Percentiles rank a stretch among this genome's conserved stretches.
phyloP scores from a whole-genome alignment of 2,888 invertebrate species.

The Leucoma salicis region DNA sequence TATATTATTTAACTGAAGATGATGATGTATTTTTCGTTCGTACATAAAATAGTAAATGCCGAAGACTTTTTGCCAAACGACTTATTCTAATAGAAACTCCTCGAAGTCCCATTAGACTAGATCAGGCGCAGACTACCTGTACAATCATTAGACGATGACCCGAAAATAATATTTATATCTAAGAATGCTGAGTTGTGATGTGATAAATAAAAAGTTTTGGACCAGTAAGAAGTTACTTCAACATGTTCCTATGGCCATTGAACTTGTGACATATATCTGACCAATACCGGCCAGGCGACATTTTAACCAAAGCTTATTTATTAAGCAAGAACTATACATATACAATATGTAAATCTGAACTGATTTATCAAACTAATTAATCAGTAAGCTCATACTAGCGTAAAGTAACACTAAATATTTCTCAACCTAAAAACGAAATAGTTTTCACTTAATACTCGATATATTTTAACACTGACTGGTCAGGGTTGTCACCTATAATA shows the following conservation, averaged over 20 bases:
- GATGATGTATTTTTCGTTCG: too few relatives aligned
- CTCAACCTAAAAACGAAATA: constrained; percentile 8
- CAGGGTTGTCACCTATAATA: constrained; percentile 4
- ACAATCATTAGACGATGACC: too few relatives aligned
- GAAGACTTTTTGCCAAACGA: too few relatives aligned
- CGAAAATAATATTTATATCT: too few relatives aligned
- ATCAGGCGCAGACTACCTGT: too few relatives aligned
- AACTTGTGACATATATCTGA: background rate
- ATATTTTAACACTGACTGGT: constrained; percentile 6
- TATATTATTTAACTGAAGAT: too few relatives aligned
- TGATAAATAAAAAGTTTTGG: too few relatives aligned
- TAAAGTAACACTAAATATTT: constrained; percentile 16
- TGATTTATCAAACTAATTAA: constrained; percentile 9
- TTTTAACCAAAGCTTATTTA: background rate
- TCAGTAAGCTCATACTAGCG: constrained; percentile 4
- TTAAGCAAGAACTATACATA: background rate
- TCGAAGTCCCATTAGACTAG: too few relatives aligned
- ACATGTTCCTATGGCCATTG: background rate
- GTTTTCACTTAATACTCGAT: constrained; percentile 18
- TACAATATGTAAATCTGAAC: constrained; percentile 3
- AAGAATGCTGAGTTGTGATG: too few relatives aligned
- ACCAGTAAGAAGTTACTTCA: too few relatives aligned
- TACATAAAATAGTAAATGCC: too few relatives aligned
- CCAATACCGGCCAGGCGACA: background rate
- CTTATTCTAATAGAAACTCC: too few relatives aligned